phyloP scores from a whole-genome alignment of 2,888 invertebrate genomes.

The Pristionchus entomophagus region DNA sequence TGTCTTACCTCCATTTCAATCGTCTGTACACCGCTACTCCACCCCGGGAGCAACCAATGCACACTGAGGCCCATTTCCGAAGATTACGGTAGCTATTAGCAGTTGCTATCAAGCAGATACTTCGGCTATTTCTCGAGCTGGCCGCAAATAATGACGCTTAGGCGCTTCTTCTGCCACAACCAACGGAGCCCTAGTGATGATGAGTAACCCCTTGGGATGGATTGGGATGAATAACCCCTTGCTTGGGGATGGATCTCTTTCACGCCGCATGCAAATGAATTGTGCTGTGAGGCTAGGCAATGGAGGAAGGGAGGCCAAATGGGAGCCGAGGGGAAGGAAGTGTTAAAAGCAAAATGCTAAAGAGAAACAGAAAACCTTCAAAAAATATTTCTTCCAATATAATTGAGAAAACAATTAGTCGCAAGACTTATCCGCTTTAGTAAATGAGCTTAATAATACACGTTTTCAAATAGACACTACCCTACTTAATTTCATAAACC shows the following conservation, averaged over 20 bases:
- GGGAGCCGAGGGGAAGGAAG: not conserved
- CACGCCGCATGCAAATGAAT: constrained; percentile 9
- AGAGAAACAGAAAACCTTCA: not conserved
- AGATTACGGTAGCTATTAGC: not conserved
- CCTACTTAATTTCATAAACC: too few relatives aligned
- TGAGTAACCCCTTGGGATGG: not conserved
- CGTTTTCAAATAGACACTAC: too few relatives aligned
- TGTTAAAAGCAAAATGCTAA: not conserved
- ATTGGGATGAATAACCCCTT: too few relatives aligned
- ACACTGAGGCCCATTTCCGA: not conserved
- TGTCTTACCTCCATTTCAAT: not conserved
- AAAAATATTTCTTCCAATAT: too few relatives aligned
- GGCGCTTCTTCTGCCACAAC: not conserved
- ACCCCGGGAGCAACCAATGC: not conserved
- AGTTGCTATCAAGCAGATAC: not conserved
- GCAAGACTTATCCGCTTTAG: too few relatives aligned
- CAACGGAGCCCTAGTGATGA: not conserved
- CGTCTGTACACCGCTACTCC: not conserved
- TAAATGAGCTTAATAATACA: too few relatives aligned
- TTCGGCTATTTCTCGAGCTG: not conserved
- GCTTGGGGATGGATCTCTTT: too few relatives aligned
- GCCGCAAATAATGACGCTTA: not conserved
- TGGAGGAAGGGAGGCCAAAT: not conserved
- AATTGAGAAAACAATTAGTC: too few relatives aligned
- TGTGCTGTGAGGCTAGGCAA: not conserved